Base-by-base conservation (phyloP, 2,797 vertebrate genomes). In the Clamator glandarius region DNA sequence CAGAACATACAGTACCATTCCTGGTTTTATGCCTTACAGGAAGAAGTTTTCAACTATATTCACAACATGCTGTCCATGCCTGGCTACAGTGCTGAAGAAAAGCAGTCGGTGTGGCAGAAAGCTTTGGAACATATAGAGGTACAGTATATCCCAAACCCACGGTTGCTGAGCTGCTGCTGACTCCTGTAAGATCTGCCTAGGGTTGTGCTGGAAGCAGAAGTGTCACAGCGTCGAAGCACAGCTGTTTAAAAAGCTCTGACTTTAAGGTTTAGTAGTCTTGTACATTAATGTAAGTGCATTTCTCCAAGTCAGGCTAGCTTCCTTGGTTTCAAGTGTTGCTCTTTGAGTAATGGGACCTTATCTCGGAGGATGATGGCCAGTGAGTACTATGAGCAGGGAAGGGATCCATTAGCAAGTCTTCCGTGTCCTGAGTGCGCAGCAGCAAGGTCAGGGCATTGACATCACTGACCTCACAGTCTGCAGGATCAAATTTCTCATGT, bases 1-100 rank as follows among this genome's bases (percentile, higher is more conserved):
- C 57, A 74, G 81, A 74, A 8, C 35, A 15, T 41, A 9, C 50
- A 63, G 8, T 39, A 54, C 21, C 29, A 8, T 70, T 83, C 81
- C 19, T 39, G 61, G 46, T 17, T 92, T 94, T 95, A 23, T 96
- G 54, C 41, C 81, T 89, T 96, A 50, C 96, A 99, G 99, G 98
- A 98, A 79, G 99, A 99, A 89, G 97, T 99, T 95, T 99, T 99
- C 97, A 99, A 97, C 96, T 99, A 99, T 76, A 98, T 99, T 92
- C 98, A 99, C 97, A 99, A 99, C 87, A 98, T 99, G 85, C 98
- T 99, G 76, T 99, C 99, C 41, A 98, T 99, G 97, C 99, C 99
- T 41, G 99, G 99, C 39, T 99, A 99, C 96, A 98, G 97, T 26
- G 28, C 96, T 3, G 98, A 99, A 92, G 99, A 99, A 94, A 99